phyloP scores from a whole-genome alignment of 2,113 vertebrate species.

The Rhea americana region DNA sequence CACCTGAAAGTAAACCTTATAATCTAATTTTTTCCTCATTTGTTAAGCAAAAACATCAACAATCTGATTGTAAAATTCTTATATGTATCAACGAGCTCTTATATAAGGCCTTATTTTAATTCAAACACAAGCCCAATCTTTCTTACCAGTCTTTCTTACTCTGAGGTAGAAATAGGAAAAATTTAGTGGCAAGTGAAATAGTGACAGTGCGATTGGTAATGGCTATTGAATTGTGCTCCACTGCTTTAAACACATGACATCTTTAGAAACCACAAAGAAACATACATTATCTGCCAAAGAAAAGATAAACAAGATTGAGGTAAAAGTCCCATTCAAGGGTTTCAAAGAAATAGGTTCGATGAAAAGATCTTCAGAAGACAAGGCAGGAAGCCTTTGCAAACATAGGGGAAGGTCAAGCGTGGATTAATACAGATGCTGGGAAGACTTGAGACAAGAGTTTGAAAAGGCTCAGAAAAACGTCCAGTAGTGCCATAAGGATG shows the following conservation, averaged over 20 bases:
- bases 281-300: neutral
- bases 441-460: neutral
- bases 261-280: neutral
- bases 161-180: neutral
- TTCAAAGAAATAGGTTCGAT: neutral
- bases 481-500: neutral
- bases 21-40: constrained; percentile 23
- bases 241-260: neutral
- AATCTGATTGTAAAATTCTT: constrained; percentile 25
- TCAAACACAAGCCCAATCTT: neutral
- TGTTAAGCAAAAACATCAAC: constrained; percentile 14
- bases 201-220: neutral
- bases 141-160: neutral
- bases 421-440: neutral
- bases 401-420: neutral
- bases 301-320: neutral
- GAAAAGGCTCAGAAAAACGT: neutral
- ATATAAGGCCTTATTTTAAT: constrained; percentile 1
- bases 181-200: neutral
- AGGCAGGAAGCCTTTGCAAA: neutral
- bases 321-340: neutral
- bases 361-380: neutral
- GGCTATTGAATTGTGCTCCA: neutral
- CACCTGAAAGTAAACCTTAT: neutral
- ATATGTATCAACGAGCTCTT: constrained; percentile 34